Percentiles rank a stretch among this genome's conserved stretches.
phyloP scores from a whole-genome alignment of 30 jellyfish, hydroid and myxozoan species.

The Nemopilema nomurai region DNA sequence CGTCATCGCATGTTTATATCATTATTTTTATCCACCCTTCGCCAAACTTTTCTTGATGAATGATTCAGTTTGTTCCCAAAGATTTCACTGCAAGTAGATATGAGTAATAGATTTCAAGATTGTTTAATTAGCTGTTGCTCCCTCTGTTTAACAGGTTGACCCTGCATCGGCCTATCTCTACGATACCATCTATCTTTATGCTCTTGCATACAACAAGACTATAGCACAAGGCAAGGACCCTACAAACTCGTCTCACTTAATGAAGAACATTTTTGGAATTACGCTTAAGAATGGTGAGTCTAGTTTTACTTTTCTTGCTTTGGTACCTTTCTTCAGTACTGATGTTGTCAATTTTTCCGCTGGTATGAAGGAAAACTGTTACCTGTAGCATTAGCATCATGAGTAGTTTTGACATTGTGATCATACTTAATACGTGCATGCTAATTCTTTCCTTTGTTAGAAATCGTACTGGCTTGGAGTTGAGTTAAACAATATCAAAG shows the following conservation, averaged over 20 bases:
- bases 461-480: too few species aligned
- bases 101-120: too few species aligned
- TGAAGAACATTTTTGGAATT: constrained; percentile 71
- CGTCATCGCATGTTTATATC: too few species aligned
- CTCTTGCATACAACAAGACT: constrained; percentile 89
- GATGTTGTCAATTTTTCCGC: neutral
- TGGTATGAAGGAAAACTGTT: neutral
- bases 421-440: neutral
- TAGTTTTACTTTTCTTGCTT: too few species aligned
- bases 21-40: too few species aligned
- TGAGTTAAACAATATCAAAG: too few species aligned
- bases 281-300: constrained; percentile 69
- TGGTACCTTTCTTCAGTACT: too few species aligned
- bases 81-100: too few species aligned
- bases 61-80: too few species aligned
- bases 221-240: constrained; percentile 72
- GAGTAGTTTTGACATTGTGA: too few species aligned
- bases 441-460: neutral
- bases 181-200: constrained; percentile 90
- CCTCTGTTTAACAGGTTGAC: constrained; percentile 65
- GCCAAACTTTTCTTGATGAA: too few species aligned
- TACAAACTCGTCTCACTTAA: constrained; percentile 45
- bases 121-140: too few species aligned
- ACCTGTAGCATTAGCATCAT: neutral
- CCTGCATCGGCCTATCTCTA: constrained; percentile 84